Evolutionary conservation across 2,113 vertebrate species (phyloP).

Genomic region (Rissa tridactyla): DNA sequence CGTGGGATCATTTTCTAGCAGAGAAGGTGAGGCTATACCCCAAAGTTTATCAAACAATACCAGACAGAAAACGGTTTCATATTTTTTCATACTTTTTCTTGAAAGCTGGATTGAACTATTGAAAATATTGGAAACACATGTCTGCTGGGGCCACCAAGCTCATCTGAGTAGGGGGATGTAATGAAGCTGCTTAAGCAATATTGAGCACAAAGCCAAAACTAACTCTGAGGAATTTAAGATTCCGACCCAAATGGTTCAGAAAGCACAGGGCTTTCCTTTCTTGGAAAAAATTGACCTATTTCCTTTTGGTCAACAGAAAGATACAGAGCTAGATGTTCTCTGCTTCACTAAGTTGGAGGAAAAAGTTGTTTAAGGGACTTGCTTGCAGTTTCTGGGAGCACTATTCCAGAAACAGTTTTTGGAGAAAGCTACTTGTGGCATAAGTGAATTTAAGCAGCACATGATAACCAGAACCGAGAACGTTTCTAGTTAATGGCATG

Average conservation of each 20-base stretch:
- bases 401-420: not conserved
- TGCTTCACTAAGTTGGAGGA: not conserved
- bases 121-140: slow-evolving; percentile 55
- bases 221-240: not conserved
- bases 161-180: not conserved
- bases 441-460: not conserved
- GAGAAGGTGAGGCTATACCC: not conserved
- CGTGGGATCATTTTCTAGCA: not conserved
- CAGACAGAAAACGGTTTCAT: not conserved
- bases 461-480: not conserved
- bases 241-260: not conserved
- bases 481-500: not conserved
- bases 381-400: not conserved
- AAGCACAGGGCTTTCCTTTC: not conserved
- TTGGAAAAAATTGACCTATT: accelerated
- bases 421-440: not conserved
- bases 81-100: not conserved
- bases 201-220: not conserved
- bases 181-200: slow-evolving; percentile 12
- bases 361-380: not conserved
- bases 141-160: not conserved
- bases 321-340: not conserved
- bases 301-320: not conserved
- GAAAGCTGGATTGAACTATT: not conserved
- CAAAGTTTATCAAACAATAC: not conserved